Evolutionary conservation across 1,140 invertebrate genomes (phyloP), one percentile per base, ranked within the genome.

Genomic region (Agrypnia vestita): DNA sequence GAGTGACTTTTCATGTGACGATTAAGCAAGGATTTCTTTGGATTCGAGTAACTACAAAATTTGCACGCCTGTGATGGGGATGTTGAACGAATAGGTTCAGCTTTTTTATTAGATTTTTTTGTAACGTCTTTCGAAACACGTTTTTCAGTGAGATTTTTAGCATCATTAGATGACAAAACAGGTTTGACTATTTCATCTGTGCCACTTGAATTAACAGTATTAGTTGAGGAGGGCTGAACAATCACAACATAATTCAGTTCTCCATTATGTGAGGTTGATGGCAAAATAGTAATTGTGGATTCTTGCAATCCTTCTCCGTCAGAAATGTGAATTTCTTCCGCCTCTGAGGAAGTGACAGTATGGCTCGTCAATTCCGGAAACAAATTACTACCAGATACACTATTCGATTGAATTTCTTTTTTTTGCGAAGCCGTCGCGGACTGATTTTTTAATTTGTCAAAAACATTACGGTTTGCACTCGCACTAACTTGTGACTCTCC

Each of bases 1-100:
- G 96, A 98, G 88, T 99, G 98, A 1, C 95, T 95, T 86, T 97
- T 98, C 95, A 98, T 97, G 85, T 99, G 98, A 0, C 97, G 91
- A 0, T 96, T 94, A 4, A 99, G 88, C 3, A 99, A 88, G 85
- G 97, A 98, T 82, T 94, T 93, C 76, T 12, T 25, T 9, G 62
- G 35, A 44, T 67, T 67, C 15, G 35, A 44, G n/a, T 67, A 67
- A 67, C 44, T 44, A 11, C 62, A 67, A 43, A 43, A 43, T 17
- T 67, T 44, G 44, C 62, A 67, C n/a, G n/a, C 44, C 35, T 67
- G 55, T 17, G 21, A 15, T 11, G 55, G 55, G 21, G 17, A 59
- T 21, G 15, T 59, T 15, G 55, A 21, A 59, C 17, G 17, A 15
- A 6, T 35, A 35, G 25, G 6, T 35, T 59, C 55, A 19, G 55